These are phyloP conservation scores for Eumaeus atala DNA, from an alignment of 1,140 invertebrate species.

Conservation along the genomic window DNA sequence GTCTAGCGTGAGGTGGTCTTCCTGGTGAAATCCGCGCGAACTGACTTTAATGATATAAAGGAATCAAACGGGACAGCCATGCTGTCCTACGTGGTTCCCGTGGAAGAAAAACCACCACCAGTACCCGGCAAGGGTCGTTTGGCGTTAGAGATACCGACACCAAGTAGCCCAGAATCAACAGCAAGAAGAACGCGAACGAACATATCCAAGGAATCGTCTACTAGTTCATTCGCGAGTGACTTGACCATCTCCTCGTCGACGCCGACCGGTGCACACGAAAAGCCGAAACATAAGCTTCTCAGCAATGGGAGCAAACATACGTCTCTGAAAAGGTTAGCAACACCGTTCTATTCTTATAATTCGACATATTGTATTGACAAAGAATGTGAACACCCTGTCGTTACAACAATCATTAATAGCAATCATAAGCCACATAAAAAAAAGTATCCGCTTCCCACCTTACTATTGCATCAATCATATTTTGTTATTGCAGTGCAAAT, in stretches of 20 bases:
- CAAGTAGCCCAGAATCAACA: conserved; percentile 47
- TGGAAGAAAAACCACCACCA: conserved; percentile 78
- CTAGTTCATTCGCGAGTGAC: conserved; percentile 75
- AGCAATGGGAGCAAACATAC: conserved; percentile 77
- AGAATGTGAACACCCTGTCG: neutral
- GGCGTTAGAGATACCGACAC: conserved; percentile 63
- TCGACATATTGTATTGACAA: too few relatives aligned
- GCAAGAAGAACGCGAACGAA: conserved; percentile 47
- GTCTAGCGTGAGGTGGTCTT: neutral
- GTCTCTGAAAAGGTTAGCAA: conserved; percentile 76
- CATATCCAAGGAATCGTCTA: conserved; percentile 75
- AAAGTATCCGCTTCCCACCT: conserved; percentile 3
- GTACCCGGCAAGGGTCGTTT: conserved; percentile 71
- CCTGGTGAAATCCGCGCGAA: conserved; percentile 6
- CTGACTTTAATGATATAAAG: conserved; percentile 10
- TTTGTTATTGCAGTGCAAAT: conserved; percentile 4
- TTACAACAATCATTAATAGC: neutral
- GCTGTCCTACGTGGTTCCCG: conserved; percentile 80
- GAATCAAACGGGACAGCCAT: conserved; percentile 53
- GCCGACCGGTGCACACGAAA: conserved; percentile 71
- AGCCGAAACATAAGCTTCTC: conserved; percentile 75
- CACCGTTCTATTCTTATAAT: too few relatives aligned
- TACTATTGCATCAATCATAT: neutral
- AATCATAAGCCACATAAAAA: conserved; percentile 8
- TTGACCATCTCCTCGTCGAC: conserved; percentile 75